Percentiles rank a stretch among this genome's conserved stretches.
These are phyloP conservation scores for Sesia bembeciformis DNA, from an alignment of 2,888 invertebrate genomes.

Conservation along the genomic window DNA sequence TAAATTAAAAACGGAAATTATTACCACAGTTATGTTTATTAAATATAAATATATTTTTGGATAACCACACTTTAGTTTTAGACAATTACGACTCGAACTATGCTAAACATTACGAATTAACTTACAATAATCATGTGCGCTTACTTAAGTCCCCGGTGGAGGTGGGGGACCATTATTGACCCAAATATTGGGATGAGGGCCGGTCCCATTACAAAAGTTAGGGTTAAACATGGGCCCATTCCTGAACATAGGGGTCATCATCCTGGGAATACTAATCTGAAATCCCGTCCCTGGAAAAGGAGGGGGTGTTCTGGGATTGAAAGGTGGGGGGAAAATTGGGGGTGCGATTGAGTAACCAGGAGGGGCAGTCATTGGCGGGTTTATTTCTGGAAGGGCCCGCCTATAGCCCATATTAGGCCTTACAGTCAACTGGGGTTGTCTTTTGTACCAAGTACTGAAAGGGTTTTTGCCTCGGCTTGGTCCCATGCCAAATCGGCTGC, in stretches of 20 bases:
- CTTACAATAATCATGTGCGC: slow-evolving; percentile 17
- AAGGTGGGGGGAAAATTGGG: slow-evolving; percentile 33
- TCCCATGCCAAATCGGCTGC: slow-evolving; percentile 54
- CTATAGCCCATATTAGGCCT: slow-evolving; percentile 29
- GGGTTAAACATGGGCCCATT: slow-evolving; percentile 36
- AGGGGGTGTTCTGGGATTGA: slow-evolving; percentile 21
- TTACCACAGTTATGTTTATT: slow-evolving; percentile 47
- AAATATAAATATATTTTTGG: slow-evolving; percentile 68
- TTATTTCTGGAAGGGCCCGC: slow-evolving; percentile 29
- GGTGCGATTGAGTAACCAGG: slow-evolving; percentile 22
- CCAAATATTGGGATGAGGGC: slow-evolving; percentile 32
- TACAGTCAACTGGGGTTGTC: slow-evolving; percentile 27
- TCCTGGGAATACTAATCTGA: slow-evolving; percentile 36
- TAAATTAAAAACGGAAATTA: slow-evolving; percentile 11
- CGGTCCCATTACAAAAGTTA: slow-evolving; percentile 29
- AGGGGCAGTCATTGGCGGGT: slow-evolving; percentile 18
- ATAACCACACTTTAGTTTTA: slow-evolving; percentile 66
- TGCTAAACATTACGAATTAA: slow-evolving; percentile 29
- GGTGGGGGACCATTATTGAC: slow-evolving; percentile 44
- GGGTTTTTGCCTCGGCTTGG: slow-evolving; percentile 49
- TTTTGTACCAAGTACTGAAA: slow-evolving; percentile 34
- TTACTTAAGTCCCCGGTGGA: slow-evolving; percentile 53
- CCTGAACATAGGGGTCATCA: slow-evolving; percentile 25
- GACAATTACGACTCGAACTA: slow-evolving; percentile 30
- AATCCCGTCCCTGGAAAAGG: slow-evolving; percentile 27